These are phyloP conservation scores for Odiellus spinosus DNA, from an alignment of 2,888 invertebrate species.

Conservation along the genomic window DNA sequence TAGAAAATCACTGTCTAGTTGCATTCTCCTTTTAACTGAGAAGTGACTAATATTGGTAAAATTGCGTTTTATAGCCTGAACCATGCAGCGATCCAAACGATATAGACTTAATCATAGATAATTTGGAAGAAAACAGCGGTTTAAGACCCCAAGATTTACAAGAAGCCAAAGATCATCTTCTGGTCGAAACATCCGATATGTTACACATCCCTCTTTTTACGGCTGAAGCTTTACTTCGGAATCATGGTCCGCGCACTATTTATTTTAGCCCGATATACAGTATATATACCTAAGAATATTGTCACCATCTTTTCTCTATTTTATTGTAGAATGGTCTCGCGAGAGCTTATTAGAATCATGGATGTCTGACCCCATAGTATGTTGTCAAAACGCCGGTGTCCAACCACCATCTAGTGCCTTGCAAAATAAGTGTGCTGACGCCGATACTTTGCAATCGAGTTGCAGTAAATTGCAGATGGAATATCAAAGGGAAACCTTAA, in stretches of 20 bases:
- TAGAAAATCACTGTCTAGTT: no score
- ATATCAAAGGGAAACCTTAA: slow-evolving; percentile 19
- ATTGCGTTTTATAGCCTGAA: no score
- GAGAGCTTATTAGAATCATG: slow-evolving; percentile 47
- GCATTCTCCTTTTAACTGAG: no score
- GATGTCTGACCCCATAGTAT: slow-evolving; percentile 47
- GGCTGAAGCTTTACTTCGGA: slow-evolving; percentile 47
- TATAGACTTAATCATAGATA: no score
- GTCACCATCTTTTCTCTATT: not conserved
- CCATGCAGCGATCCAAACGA: no score
- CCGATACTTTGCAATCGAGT: slow-evolving; percentile 24
- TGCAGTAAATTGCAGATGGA: slow-evolving; percentile 17
- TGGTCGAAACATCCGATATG: slow-evolving; percentile 54
- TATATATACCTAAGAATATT: not conserved
- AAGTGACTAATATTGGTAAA: no score
- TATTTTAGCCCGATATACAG: not conserved
- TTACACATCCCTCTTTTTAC: slow-evolving; percentile 50
- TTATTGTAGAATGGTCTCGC: slow-evolving; percentile 45
- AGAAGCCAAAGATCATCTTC: slow-evolving; percentile 49
- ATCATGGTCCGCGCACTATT: slow-evolving; percentile 37
- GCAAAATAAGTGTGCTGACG: slow-evolving; percentile 10
- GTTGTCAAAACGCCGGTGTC: slow-evolving; percentile 48
- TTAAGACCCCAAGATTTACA: slow-evolving; percentile 48
- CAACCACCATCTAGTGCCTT: slow-evolving; percentile 41
- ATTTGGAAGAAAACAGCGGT: slow-evolving; percentile 37